Conservation (phyloP, 2,888 invertebrate species). For the Seira ritae region DNA sequence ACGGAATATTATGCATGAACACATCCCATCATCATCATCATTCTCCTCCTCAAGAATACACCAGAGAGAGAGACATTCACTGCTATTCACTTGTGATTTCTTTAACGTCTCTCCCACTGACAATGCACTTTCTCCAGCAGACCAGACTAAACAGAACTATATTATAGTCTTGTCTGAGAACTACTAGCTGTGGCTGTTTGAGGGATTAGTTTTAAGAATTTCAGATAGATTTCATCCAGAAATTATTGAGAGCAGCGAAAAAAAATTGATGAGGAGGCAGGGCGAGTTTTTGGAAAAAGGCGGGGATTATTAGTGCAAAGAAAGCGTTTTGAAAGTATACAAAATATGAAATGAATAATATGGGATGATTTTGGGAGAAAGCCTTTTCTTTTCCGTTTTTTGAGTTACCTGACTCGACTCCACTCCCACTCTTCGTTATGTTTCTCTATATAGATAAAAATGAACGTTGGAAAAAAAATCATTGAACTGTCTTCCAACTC, state of each 20-base stretch:
- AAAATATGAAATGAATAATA: no score
- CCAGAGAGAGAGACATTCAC: no score
- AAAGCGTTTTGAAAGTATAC: no score
- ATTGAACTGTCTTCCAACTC: constrained; percentile 7
- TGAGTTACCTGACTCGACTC: no score
- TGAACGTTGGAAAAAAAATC: not conserved
- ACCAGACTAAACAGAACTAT: no score
- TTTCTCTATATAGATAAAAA: no score
- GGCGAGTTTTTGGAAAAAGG: not conserved
- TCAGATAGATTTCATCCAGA: constrained; percentile 28
- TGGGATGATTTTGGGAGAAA: no score
- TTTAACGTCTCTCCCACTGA: not conserved
- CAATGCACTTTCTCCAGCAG: not conserved
- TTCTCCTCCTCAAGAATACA: no score
- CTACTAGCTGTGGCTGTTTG: constrained; percentile 16
- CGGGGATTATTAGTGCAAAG: not conserved
- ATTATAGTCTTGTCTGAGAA: no score
- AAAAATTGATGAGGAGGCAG: not conserved
- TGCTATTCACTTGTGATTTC: not conserved
- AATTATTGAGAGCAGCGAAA: no score
- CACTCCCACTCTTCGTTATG: no score
- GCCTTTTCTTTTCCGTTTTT: no score
- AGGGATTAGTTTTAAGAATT: constrained; percentile 28
- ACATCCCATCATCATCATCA: not conserved
- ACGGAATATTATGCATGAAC: constrained; percentile 3